Base-by-base conservation (phyloP, 2,888 invertebrate species). In the Folsomia candida region DNA sequence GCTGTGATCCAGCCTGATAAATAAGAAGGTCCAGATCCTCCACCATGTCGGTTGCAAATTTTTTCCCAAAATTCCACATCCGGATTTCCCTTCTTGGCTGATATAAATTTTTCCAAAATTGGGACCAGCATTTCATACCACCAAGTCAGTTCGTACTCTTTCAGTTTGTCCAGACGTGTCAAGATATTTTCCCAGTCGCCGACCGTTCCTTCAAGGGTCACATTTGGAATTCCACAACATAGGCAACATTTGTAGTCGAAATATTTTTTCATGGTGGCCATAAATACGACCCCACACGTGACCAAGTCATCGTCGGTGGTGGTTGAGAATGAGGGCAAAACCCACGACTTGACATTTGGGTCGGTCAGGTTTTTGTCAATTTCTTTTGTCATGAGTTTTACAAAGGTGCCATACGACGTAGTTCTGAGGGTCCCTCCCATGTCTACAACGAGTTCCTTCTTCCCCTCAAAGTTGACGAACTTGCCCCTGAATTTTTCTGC, bases 261-360 rank as follows among this genome's bases (percentile, higher is more conserved):
- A 67, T 72, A 72, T 20, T 75, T 70, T 61, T 75, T 75, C 72
- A 74, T 72, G 0, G 72, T 27, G 3, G 74, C 74, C 74, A 74
- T 74, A 29, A 74, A 74, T 6, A 74, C 67, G 1, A 70, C 70
- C 11, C 74, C 74, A 37, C 51, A 37, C 2, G 70, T 37, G 2
- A 74, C 66, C 22, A 63, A 51, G 37, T 74, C 74, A 24, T 68
- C 70, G 1, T 68, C 60, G 0, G 72, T 72, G 2, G 74, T 74
- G 25, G 74, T 74, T 1, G 70, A 65, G 37, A 74, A 74, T 54
- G 60, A 70, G 0, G 74, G 74, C 25, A 74, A 6, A 11, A 74
- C 70, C 74, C 74, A 74, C 2, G 64, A 27, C 26, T 68, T 66
- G 18, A 74, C 62, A 28, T 72, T 63, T 11, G 29, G 25, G 57